Base-by-base conservation (phyloP, 1,140 invertebrate species). In the Dinoponera quadriceps region DNA sequence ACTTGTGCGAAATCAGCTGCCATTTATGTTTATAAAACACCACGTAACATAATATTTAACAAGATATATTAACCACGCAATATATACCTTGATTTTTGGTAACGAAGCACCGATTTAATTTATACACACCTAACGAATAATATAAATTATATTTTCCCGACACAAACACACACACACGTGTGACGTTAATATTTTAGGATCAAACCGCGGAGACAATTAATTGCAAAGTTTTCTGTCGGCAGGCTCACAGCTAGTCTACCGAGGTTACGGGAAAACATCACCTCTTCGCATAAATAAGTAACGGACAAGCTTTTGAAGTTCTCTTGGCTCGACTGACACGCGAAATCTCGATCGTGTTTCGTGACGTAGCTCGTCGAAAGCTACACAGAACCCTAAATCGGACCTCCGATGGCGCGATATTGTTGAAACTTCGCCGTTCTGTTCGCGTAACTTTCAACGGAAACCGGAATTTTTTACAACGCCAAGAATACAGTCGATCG, bases 261-360 rank as follows among this genome's bases (percentile, higher is more conserved):
- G 1, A 48, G 69, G 69, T 57, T 48, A 13, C 49, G 49, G 20
- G 29, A 55, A n/a, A 71, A 71, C 25, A 71, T 80, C 57, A 60
- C 13, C 20, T 22, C 14, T 22, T 18, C 25, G 63, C 75, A 80
- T 80, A 80, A 80, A 80, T 57, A 80, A 65, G 73, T 33, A 75
- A 71, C 25, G 51, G 22, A 44, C 51, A 57, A 69, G 75, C 65
- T 69, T 80, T 80, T 71, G 65, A 59, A 71, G 25, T 80, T 71
- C 33, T 20, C 20, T 25, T 44, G 63, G 25, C 59, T 33, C 29
- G 5, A 25, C 54, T 4, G 59, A 83, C 85, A 87, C 85, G 85
- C 85, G 85, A 87, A 86, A 87, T 83, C 85, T 83, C 85, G 85
- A 87, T 87, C 83, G 85, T 25, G 72, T 87, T 87, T 73, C 85